Evolutionary conservation across 1,140 invertebrate genomes (phyloP), one percentile per base, ranked within the genome.

Genomic region (Drosophila sp.): DNA sequence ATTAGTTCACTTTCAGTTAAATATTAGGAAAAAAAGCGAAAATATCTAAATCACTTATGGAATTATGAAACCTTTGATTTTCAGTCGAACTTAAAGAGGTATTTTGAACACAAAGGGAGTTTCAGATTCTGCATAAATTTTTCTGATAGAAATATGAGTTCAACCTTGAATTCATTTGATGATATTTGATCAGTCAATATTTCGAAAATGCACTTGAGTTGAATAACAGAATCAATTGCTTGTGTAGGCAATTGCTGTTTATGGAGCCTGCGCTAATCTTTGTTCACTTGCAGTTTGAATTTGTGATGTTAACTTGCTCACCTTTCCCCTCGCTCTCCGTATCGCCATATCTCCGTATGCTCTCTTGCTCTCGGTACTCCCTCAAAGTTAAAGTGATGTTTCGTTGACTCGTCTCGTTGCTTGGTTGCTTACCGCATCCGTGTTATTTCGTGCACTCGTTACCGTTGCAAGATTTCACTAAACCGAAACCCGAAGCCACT

Each of bases 361-460:
- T 46, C n/a, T 9, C 7, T 48, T 8, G 36, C 50, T 36, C 8
- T 16, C 2, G 1, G 27, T 40, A 14, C 38, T 36, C 0, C 16
- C 3, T n/a, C 6, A 5, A 16, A 7, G 3, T 8, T 11, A 1
- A 2, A 21, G 50, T 40, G 61, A 57, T 71, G 61, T 41, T 57
- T n/a, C n/a, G n/a, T n/a, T 34, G 40, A 34, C 32, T 65, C n/a
- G 36, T 32, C 51, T 51, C 63, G 43, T 29, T 21, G 34, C 41
- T 40, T 16, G 45, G 16, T 34, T 54, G 66, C 65, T 70, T 38
- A 41, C 43, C 32, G 25, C 34, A 66, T 74, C 70, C 71, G 70
- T 61, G 43, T 64, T 80, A 77, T 77, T 78, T 82, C 66, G 71
- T 64, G 75, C 43, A 63, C 71, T 65, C 54, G 62, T 83, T 76